phyloP scores from a whole-genome alignment of 2,888 invertebrate species.

The Deroplatys truncata region DNA sequence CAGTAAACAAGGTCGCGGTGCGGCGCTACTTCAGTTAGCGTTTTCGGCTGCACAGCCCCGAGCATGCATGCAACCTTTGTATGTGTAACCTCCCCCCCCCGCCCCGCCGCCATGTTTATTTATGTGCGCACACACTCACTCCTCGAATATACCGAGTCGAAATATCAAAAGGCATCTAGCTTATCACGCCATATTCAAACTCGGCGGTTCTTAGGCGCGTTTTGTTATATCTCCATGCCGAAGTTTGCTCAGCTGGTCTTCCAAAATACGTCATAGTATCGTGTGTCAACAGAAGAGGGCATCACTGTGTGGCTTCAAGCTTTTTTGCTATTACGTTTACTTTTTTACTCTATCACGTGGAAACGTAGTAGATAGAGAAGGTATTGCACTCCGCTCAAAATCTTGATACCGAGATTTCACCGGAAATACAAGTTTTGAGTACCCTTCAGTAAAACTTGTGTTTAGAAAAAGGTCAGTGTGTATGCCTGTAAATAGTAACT shows the following conservation, averaged over 20 bases:
- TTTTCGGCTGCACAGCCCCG: neutral
- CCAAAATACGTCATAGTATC: neutral
- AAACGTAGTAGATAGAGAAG: no score
- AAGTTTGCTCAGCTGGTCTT: neutral
- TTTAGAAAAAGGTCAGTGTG: no score
- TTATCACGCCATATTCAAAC: neutral
- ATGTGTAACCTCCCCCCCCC: neutral
- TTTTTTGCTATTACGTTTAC: no score
- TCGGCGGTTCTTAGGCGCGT: neutral
- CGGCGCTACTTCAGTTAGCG: neutral
- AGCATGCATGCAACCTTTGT: neutral
- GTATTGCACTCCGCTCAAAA: no score
- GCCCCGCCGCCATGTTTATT: neutral
- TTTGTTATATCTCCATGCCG: no score
- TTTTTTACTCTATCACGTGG: no score
- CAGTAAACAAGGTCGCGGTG: neutral
- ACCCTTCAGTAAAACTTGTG: no score
- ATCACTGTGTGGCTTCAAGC: no score
- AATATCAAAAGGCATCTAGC: neutral
- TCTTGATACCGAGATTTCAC: no score
- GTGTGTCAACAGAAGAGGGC: no score
- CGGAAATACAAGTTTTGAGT: no score
- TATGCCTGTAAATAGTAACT: no score
- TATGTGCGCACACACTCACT: neutral
- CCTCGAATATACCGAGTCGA: neutral